Base-by-base conservation (phyloP, 2,888 invertebrate species). In the Cecidostiba fungosa region DNA sequence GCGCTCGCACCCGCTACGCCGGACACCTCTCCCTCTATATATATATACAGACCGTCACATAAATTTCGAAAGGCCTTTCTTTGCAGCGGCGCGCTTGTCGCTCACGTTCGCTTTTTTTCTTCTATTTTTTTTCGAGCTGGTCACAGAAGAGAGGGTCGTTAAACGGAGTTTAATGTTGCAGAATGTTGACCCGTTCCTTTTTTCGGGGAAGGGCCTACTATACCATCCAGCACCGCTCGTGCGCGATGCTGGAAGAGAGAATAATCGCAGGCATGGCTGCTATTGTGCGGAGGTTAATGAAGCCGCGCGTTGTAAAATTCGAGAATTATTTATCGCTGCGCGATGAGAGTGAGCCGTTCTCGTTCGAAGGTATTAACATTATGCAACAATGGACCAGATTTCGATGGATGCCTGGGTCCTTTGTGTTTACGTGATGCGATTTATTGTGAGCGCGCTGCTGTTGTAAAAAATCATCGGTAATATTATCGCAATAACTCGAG, bases 51-150 rank as follows among this genome's bases (percentile, higher is more conserved):
- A 4, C 54, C 43, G 12, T 43, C 69, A 76, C 74, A 79, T 74
- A 82, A 78, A 82, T 82, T 85, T 69, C 29, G 54, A 79, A 43
- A 74, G 23, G 59, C 54, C 36, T 82, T 85, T 76, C 74, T 72
- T 79, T n/a, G 26, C 59, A 50, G 16, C 50, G 14, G 10, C 50
- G 54, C 54, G n/a, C 26, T 36, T 26, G 32, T 26, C 66, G 43
- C 26, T 19, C 16, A n/a, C 19, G 8, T 26, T 16, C 50, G 23
- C 12, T 16, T 43, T 50, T 23, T 81, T 26, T n/a, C n/a, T 47
- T 26, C 36, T 14, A 19, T 47, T 39, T 72, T 19, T 4, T 12
- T 39, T 29, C 32, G n/a, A 5, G 10, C 23, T 8, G 0, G 8
- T 8, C 8, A 4, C n/a, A n/a, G 54, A 59, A 59, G 66, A 66